Base-by-base conservation (phyloP, 2,888 invertebrate species). In the Noctua janthina region DNA sequence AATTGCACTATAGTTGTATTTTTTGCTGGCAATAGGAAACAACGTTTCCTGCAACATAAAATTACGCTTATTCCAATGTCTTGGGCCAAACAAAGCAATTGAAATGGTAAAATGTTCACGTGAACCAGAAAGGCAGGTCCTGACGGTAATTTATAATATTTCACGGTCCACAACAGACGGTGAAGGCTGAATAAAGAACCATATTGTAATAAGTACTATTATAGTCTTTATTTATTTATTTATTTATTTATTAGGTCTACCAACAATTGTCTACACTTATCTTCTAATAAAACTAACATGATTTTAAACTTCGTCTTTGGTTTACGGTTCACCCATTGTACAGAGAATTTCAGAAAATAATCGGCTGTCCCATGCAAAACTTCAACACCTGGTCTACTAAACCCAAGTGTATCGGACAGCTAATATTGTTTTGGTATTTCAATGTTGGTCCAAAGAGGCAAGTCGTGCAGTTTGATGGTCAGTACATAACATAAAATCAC, bases 51-150 rank as follows among this genome's bases (percentile, higher is more conserved):
- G 15, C 59, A 13, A 62, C 7, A 62, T 29, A 35, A 8, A n/a
- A 17, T 35, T 1, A 35, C 64, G 64, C 59, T 23, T 29, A 59
- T 39, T 54, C 56, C 23, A 35, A 39, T 29, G 46, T 51, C 51
- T 73, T 82, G 73, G 20, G 2, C 73, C 78, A 39, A 29, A 72
- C 54, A 75, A 82, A 76, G 59, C 73, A 75, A 86, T 82, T 76
- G 75, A 73, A 84, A 82, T 66, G 64, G 56, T 75, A 75, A 85
- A 80, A 81, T 70, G 46, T 74, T 62, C 64, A 77, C n/a, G 23
- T 43, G 66, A 62, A 70, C 62, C 73, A 85, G 64, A 74, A 59
- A 81, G 66, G 62, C 64, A 68, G 72, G 35, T 85, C 73, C 54
- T 67, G 20, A 67, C 20, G 51, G 70, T 78, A 75, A 81, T 75